A percentile compares a stretch with the other conserved stretches of the same genome.
Evolutionary conservation across 1,140 invertebrate species (phyloP).

Genomic region (Mactra quadrangularis): DNA sequence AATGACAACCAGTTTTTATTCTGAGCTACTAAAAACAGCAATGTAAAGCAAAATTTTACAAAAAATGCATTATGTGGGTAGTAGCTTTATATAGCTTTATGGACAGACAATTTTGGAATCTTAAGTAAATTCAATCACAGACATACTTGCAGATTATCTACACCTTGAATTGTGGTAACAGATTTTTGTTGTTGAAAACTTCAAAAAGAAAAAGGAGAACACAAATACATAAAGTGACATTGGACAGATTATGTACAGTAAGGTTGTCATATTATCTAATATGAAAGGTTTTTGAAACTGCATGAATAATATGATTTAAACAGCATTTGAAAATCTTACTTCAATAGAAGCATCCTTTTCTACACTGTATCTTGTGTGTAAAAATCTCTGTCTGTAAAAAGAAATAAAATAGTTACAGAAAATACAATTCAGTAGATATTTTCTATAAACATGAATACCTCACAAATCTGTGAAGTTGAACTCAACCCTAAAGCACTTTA

Average conservation of each 20-base stretch:
- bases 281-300: background rate
- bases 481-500: background rate
- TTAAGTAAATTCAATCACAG: too few species aligned
- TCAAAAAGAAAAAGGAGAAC: background rate
- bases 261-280: background rate
- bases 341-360: slow-evolving; percentile 51
- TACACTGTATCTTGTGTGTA: slow-evolving; percentile 38
- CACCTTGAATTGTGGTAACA: too few species aligned
- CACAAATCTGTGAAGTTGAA: background rate
- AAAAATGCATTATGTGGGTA: too few species aligned
- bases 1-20: too few species aligned
- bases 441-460: background rate
- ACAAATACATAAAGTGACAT: background rate
- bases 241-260: background rate
- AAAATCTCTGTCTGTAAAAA: slow-evolving; percentile 29
- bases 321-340: background rate
- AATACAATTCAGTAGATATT: background rate
- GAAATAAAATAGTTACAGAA: background rate
- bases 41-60: too few species aligned
- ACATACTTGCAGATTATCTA: too few species aligned
- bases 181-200: too few species aligned
- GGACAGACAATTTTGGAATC: too few species aligned
- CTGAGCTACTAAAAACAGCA: too few species aligned
- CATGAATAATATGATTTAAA: background rate
- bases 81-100: too few species aligned